Evolutionary conservation across 2,113 vertebrate species (phyloP), one percentile per base, ranked within the genome.

Genomic region (Machaerirhynchus nigripectus): DNA sequence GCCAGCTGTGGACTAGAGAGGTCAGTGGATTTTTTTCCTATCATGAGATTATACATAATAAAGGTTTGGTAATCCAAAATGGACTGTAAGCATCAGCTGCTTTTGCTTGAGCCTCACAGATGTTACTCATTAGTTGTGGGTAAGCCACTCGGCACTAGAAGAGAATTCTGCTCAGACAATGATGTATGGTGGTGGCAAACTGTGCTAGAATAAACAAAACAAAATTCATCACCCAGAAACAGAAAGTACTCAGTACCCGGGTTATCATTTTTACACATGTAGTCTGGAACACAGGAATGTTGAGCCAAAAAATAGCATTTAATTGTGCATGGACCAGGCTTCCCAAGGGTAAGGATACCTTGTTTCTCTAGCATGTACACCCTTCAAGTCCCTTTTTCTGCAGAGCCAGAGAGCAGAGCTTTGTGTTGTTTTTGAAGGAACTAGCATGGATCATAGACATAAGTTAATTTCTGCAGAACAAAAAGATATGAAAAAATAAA

Each of bases 81-180:
- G 6, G 50, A 49, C 35, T 46, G 55, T 35, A 57, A 60, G 35
- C 42, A 70, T n/a, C 50, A 84, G 39, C n/a, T 84, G 59, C 42
- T 88, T 71, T 49, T 55, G 28, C 44, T 81, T 22, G 18, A 88
- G 50, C 18, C 52, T 49, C 39, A 16, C 46, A 74, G 44, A 27
- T 33, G n/a, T 64, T 61, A 52, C 39, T 52, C 27, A 19, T 33
- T 31, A 65, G 63, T 3, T 42, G 37, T 26, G 46, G 50, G 21
- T 60, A 73, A 92, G 33, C 19, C 33, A 40, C 27, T 69, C 9
- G 0, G 22, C 47, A 37, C 46, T 59, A 15, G n/a, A 60, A 47
- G 5, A 56, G 22, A 53, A 55, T 22, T 56, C 85, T 0, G 0
- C n/a, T 53, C 50, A 59, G 11, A 37, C 0, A 0, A 33, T 39